These are phyloP conservation scores for Cistogaster globosa DNA, from an alignment of 2,888 invertebrate species.

Conservation along the genomic window DNA sequence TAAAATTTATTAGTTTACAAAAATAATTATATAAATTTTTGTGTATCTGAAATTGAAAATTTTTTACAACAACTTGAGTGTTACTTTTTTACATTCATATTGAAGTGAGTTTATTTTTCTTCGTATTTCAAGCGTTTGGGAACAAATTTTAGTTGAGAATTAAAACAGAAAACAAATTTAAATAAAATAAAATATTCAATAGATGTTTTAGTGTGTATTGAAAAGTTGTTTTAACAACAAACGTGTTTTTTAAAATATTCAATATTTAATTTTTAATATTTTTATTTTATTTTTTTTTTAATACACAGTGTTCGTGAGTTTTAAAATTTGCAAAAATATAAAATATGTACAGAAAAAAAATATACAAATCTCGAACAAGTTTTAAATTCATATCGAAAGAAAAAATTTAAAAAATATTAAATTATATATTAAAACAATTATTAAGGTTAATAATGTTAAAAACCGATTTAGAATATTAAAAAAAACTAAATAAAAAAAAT, in stretches of 20 bases:
- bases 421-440: background rate
- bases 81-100: background rate
- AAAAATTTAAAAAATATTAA: background rate
- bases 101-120: conserved; percentile 20
- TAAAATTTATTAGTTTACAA: conserved; percentile 51
- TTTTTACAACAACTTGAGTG: conserved; percentile 42
- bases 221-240: conserved; percentile 68
- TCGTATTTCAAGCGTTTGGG: conserved; percentile 9
- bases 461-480: background rate
- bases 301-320: conserved; percentile 12
- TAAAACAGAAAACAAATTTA: conserved; percentile 34
- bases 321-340: background rate
- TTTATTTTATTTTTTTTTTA: conserved; percentile 26
- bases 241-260: conserved; percentile 45
- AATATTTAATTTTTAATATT: conserved; percentile 14
- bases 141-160: conserved; percentile 33
- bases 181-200: conserved; percentile 58
- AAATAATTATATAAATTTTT: conserved; percentile 2
- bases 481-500: too few species aligned
- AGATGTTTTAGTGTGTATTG: conserved; percentile 61
- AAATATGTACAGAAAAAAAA: background rate
- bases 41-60: conserved; percentile 31
- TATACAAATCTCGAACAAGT: background rate
- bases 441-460: conserved; percentile 16
- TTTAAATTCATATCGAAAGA: conserved; percentile 2